These are phyloP conservation scores for Hydrotaea cyrtoneurina DNA, from an alignment of 2,888 invertebrate genomes.

Conservation along the genomic window DNA sequence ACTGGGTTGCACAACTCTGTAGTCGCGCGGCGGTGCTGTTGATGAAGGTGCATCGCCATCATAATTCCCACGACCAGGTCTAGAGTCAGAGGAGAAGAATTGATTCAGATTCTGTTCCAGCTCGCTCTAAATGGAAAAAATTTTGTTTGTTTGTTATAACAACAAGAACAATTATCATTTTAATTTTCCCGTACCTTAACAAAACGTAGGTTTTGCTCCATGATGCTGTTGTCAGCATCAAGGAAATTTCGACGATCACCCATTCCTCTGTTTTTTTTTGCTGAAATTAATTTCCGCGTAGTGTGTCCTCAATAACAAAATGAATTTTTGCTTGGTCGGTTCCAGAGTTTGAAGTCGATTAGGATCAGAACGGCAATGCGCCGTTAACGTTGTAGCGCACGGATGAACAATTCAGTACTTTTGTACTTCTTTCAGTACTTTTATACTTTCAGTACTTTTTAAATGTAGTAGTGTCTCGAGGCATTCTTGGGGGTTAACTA, in stretches of 20 bases:
- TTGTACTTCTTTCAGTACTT: too few species aligned
- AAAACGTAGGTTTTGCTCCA: slow-evolving; percentile 83
- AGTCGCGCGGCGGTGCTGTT: slow-evolving; percentile 80
- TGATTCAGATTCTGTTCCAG: slow-evolving; percentile 84
- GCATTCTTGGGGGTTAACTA: too few species aligned
- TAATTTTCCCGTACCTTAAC: slow-evolving; percentile 77
- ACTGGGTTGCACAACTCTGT: slow-evolving; percentile 85
- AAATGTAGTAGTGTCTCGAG: too few species aligned
- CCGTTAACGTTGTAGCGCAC: too few species aligned
- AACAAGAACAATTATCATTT: neutral
- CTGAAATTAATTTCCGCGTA: too few species aligned
- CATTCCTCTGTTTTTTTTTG: slow-evolving; percentile 63
- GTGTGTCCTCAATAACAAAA: too few species aligned
- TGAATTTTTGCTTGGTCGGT: too few species aligned
- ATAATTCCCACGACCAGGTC: neutral
- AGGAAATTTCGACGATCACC: slow-evolving; percentile 80
- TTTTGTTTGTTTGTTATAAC: neutral
- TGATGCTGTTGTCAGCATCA: slow-evolving; percentile 84
- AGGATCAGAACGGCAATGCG: too few species aligned
- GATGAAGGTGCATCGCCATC: neutral
- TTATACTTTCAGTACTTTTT: too few species aligned
- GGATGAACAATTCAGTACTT: too few species aligned
- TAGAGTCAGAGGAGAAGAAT: slow-evolving; percentile 79
- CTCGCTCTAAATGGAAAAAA: slow-evolving; percentile 81
- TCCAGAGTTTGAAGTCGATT: too few species aligned